Percentiles rank a stretch among this genome's conserved stretches.
Evolutionary conservation across 2,113 vertebrate genomes (phyloP).

Genomic region (Coptodon bakossiorum): DNA sequence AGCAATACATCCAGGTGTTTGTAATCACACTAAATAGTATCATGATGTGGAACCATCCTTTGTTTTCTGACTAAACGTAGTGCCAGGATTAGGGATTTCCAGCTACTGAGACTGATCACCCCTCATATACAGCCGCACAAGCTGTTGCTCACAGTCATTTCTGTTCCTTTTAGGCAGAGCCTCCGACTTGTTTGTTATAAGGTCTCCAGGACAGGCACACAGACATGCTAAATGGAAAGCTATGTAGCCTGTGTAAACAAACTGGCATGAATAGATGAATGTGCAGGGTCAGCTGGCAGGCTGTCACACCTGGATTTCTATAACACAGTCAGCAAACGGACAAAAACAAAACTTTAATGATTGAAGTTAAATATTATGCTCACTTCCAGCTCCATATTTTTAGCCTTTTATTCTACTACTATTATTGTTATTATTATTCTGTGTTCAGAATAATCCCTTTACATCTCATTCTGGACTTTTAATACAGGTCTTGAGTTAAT

Average conservation of each 20-base stretch:
- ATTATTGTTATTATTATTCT: fast-evolving
- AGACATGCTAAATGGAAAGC: neutral
- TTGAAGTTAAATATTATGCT: neutral
- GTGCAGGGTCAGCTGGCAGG: neutral
- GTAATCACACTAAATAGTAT: neutral
- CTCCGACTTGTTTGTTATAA: neutral
- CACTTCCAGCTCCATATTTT: neutral
- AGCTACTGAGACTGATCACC: neutral
- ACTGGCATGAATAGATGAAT: neutral
- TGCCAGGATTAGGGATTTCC: neutral
- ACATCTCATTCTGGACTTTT: neutral
- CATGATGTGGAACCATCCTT: neutral
- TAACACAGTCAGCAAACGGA: neutral
- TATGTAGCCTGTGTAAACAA: neutral
- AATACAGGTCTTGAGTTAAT: neutral
- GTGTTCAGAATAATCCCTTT: neutral
- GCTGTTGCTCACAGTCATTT: neutral
- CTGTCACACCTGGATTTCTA: neutral
- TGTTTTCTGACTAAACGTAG: neutral
- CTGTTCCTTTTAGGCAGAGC: neutral
- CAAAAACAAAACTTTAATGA: neutral
- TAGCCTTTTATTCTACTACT: neutral
- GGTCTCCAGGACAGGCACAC: neutral
- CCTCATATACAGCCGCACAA: neutral
- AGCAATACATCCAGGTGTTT: neutral